A percentile compares a stretch with the other conserved stretches of the same genome.
phyloP scores from a whole-genome alignment of 2,888 invertebrate genomes.

The Andrena bicolor region DNA sequence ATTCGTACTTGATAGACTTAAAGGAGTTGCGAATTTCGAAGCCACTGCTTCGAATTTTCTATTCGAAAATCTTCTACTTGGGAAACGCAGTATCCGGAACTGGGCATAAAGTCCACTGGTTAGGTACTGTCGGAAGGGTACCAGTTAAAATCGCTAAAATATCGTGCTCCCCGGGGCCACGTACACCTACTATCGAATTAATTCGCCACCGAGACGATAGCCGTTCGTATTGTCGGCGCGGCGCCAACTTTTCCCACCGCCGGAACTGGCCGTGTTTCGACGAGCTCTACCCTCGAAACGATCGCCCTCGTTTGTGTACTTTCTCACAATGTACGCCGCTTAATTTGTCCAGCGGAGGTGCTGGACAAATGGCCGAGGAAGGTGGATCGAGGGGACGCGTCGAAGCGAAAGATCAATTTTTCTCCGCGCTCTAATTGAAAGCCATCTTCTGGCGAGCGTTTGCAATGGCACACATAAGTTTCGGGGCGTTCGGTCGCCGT shows the following conservation, averaged over 20 bases:
- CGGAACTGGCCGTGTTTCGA: constrained; percentile 8
- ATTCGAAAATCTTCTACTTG: too few species aligned
- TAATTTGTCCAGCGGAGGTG: constrained; percentile 24
- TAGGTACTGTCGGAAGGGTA: background rate
- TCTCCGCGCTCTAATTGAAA: constrained; percentile 43
- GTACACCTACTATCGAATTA: constrained; percentile 15
- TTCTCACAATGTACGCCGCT: background rate
- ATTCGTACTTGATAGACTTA: too few species aligned
- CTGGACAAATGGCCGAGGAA: constrained; percentile 4
- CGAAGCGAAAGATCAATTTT: constrained; percentile 33
- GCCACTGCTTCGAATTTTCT: too few species aligned
- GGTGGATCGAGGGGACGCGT: constrained; percentile 11
- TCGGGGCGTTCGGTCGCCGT: constrained; percentile 1
- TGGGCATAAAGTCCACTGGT: too few species aligned
- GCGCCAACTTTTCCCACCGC: background rate
- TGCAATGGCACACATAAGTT: constrained; percentile 31
- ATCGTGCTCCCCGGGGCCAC: background rate
- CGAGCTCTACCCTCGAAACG: background rate
- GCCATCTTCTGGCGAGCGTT: constrained; percentile 19
- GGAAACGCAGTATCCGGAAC: too few species aligned
- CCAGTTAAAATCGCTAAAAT: background rate
- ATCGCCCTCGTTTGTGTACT: background rate
- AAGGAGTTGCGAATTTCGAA: too few species aligned
- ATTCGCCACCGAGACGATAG: background rate
- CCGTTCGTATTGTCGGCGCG: background rate